Percentiles rank a stretch among this genome's conserved stretches.
phyloP scores from a whole-genome alignment of 2,797 vertebrate genomes.

The Brachyalestes nurse region DNA sequence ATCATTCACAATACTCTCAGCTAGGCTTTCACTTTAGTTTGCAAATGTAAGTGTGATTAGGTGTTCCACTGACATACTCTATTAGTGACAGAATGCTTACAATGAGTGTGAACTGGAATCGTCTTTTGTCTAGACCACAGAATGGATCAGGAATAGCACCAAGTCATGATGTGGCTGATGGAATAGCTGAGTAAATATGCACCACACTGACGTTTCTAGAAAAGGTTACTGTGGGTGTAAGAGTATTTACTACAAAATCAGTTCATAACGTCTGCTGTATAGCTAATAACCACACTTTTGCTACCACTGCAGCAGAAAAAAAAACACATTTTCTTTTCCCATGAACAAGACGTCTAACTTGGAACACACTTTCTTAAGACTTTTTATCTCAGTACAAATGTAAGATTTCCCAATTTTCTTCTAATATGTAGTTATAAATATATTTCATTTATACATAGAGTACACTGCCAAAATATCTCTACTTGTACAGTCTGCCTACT shows the following conservation, averaged over 20 bases:
- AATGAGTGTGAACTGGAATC: slow-evolving; percentile 74
- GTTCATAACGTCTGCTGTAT: slow-evolving; percentile 66
- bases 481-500: slow-evolving; percentile 68
- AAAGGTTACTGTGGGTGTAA: slow-evolving; percentile 50
- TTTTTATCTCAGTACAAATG: slow-evolving; percentile 60
- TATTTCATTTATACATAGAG: slow-evolving; percentile 57
- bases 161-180: slow-evolving; percentile 71
- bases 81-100: slow-evolving; percentile 69
- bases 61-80: slow-evolving; percentile 29
- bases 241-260: slow-evolving; percentile 60
- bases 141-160: slow-evolving; percentile 81
- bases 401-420: slow-evolving; percentile 40
- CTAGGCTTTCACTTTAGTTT: slow-evolving; percentile 26
- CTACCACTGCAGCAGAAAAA: slow-evolving; percentile 61
- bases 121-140: slow-evolving; percentile 72
- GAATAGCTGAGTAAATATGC: slow-evolving; percentile 70
- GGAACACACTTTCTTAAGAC: slow-evolving; percentile 58
- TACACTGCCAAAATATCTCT: slow-evolving; percentile 68
- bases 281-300: slow-evolving; percentile 61
- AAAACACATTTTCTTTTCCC: slow-evolving; percentile 49
- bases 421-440: slow-evolving; percentile 55
- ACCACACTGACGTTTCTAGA: slow-evolving; percentile 64
- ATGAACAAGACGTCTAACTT: slow-evolving; percentile 61
- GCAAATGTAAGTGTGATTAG: slow-evolving; percentile 40
- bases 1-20: slow-evolving; percentile 25